Evolutionary conservation across 1,140 invertebrate genomes (phyloP).

Genomic region (Camponotus pennsylvanicus): DNA sequence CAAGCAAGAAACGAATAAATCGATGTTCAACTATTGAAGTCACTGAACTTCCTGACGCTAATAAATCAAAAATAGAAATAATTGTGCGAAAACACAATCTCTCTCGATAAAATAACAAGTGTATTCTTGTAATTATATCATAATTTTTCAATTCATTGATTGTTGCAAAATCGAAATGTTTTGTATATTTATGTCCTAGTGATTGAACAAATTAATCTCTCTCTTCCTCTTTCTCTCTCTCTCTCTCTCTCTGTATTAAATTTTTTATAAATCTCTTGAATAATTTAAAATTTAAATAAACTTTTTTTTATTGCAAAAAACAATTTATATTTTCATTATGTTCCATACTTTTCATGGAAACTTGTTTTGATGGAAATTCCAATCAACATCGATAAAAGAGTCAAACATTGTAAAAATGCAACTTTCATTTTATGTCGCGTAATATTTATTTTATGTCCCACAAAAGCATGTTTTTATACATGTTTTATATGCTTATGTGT

Average conservation of each 20-base stretch:
- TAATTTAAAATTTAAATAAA: neutral
- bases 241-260: too few species aligned
- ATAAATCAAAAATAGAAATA: conserved; percentile 22
- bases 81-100: conserved; percentile 2
- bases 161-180: neutral
- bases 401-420: conserved; percentile 11
- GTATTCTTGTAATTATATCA: neutral
- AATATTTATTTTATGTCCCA: conserved; percentile 5
- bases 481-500: neutral
- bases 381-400: conserved; percentile 12
- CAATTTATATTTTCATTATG: neutral
- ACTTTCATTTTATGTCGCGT: conserved; percentile 37
- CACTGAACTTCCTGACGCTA: neutral
- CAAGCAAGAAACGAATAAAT: neutral
- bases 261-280: neutral
- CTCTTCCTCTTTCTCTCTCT: too few species aligned
- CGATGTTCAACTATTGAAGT: neutral
- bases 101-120: neutral
- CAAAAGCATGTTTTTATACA: conserved; percentile 27
- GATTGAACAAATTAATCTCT: neutral
- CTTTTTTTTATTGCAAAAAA: neutral
- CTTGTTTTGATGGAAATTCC: neutral
- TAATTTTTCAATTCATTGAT: neutral
- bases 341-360: neutral
- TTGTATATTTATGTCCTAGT: neutral